phyloP scores from a whole-genome alignment of 1,140 invertebrate species.

The Leptestheria dahalacensis region DNA sequence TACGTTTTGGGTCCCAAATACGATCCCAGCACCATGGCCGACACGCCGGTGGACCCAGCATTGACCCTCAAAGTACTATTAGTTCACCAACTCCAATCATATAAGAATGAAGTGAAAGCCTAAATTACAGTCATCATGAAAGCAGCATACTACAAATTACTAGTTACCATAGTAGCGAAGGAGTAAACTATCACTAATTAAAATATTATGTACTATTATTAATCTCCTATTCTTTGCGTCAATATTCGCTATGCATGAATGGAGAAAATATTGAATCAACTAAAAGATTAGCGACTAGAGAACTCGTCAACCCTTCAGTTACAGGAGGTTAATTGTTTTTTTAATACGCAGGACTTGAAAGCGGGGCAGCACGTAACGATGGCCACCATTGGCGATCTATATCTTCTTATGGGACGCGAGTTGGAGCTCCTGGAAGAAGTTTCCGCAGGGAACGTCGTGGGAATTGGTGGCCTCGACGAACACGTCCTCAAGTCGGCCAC shows the following conservation, averaged over 20 bases:
- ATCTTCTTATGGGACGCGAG: constrained; percentile 87
- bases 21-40: constrained; percentile 41
- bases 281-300: too few relatives aligned
- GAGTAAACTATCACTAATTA: too few relatives aligned
- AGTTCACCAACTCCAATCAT: neutral
- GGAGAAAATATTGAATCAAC: too few relatives aligned
- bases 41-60: constrained; percentile 33
- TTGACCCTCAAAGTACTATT: constrained; percentile 41
- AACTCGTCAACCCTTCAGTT: too few relatives aligned
- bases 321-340: too few relatives aligned
- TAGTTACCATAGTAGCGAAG: too few relatives aligned
- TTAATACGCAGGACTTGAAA: constrained; percentile 43
- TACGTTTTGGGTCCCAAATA: constrained; percentile 85
- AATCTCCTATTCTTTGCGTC: too few relatives aligned
- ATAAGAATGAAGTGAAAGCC: neutral
- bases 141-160: too few relatives aligned
- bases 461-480: constrained; percentile 75
- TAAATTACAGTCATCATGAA: too few relatives aligned
- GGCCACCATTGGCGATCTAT: constrained; percentile 52
- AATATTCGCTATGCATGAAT: too few relatives aligned
- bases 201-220: too few relatives aligned
- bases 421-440: constrained; percentile 62
- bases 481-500: constrained; percentile 82
- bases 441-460: constrained; percentile 76
- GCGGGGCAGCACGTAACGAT: constrained; percentile 43